Percentiles rank a stretch among this genome's conserved stretches.
Evolutionary conservation across 2,888 invertebrate genomes (phyloP).

Genomic region (Encarsia formosa): DNA sequence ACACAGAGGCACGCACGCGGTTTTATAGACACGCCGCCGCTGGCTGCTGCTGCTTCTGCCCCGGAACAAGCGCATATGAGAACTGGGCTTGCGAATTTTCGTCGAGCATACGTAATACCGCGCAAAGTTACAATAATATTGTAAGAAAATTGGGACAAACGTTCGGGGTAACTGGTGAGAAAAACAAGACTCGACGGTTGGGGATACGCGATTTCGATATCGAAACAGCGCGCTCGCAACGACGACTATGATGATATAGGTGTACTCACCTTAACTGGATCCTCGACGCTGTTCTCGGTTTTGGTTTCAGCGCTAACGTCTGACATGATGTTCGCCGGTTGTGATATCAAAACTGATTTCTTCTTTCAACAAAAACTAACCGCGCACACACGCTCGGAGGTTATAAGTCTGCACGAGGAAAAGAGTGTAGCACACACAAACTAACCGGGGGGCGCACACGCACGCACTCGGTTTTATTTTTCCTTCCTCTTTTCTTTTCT

Average conservation of each 20-base stretch:
- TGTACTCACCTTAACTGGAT: conserved; percentile 47
- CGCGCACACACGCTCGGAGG: no score
- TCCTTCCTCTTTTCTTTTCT: no score
- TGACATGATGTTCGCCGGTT: conserved; percentile 48
- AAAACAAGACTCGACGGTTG: neutral
- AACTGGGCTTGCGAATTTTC: conserved; percentile 47
- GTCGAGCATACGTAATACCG: conserved; percentile 27
- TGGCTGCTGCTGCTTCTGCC: no score
- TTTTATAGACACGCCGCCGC: conserved; percentile 35
- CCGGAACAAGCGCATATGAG: conserved; percentile 36
- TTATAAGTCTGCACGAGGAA: no score
- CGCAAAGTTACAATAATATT: no score
- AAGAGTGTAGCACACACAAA: no score
- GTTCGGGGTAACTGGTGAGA: neutral
- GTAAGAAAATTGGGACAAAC: no score
- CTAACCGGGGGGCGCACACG: neutral
- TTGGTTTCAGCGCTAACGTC: conserved; percentile 49
- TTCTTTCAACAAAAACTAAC: no score
- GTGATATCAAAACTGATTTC: no score
- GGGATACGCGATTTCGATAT: neutral
- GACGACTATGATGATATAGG: neutral
- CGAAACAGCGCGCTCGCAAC: neutral
- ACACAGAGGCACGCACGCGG: conserved; percentile 5
- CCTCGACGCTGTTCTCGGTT: conserved; percentile 50
- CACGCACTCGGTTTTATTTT: neutral